phyloP scores from a whole-genome alignment of 2,797 vertebrate species.

The Phataginus tricuspis region DNA sequence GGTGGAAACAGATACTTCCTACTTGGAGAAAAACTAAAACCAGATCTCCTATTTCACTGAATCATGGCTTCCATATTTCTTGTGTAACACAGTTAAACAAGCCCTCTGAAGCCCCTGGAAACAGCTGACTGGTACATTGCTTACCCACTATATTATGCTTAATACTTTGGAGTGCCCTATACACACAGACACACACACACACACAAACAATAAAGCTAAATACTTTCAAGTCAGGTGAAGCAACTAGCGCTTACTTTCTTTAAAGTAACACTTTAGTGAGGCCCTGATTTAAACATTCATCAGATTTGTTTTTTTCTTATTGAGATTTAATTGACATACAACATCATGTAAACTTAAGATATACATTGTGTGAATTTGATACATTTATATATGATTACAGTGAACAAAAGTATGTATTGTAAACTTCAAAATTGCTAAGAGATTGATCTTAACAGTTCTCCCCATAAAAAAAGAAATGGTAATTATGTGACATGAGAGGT shows the following conservation, averaged over 20 bases:
- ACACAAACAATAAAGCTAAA: not conserved
- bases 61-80: not conserved
- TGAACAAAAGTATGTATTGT: not conserved
- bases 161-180: not conserved
- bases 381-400: not conserved
- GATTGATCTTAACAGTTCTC: not conserved
- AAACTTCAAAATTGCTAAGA: not conserved
- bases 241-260: not conserved
- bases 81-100: not conserved
- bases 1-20: not conserved
- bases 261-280: not conserved
- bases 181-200: not conserved
- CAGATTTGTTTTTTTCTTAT: not conserved
- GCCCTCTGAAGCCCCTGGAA: not conserved
- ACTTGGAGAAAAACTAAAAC: not conserved
- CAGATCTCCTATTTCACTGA: not conserved
- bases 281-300: not conserved
- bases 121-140: not conserved
- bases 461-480: not conserved
- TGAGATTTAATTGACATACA: not conserved
- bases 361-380: not conserved
- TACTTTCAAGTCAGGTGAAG: not conserved
- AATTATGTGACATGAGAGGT: not conserved
- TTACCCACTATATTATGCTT: not conserved
- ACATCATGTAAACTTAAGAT: not conserved